These are phyloP conservation scores for Engystomops pustulosus DNA, from an alignment of 2,113 vertebrate genomes.

Conservation along the genomic window DNA sequence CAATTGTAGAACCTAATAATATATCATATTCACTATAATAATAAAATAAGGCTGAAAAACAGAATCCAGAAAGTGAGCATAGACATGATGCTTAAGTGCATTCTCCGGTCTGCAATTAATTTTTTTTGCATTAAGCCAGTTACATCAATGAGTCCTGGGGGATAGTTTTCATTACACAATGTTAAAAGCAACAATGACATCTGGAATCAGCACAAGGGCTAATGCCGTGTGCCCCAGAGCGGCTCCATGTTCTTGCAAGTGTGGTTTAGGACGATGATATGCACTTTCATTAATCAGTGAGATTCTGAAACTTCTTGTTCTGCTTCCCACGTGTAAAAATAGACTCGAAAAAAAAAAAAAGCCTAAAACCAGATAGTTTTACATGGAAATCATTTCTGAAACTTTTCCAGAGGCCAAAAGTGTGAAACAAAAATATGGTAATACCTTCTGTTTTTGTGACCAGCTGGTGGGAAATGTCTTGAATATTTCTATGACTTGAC, in stretches of 20 bases:
- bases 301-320: conserved; percentile 45
- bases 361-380: conserved; percentile 50
- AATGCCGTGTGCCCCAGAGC: conserved; percentile 20
- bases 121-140: background rate
- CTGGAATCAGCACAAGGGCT: conserved; percentile 2
- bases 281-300: conserved; percentile 45
- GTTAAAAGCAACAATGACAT: background rate
- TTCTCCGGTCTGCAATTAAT: background rate
- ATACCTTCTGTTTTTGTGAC: conserved; percentile 47
- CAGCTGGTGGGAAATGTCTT: conserved; percentile 38
- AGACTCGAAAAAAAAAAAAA: conserved; percentile 45
- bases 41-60: background rate
- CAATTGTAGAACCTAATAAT: background rate
- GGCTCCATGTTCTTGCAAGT: conserved; percentile 18
- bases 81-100: background rate
- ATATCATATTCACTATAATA: background rate
- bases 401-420: conserved; percentile 53
- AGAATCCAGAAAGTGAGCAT: background rate
- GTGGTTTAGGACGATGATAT: conserved; percentile 17
- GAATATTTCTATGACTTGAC: conserved; percentile 36
- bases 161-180: background rate
- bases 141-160: background rate
- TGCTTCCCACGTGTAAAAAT: conserved; percentile 53
- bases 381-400: conserved; percentile 55
- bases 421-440: conserved; percentile 52